These are phyloP conservation scores for Drosophila mimetica DNA, from an alignment of 2,888 invertebrate species.

Conservation along the genomic window DNA sequence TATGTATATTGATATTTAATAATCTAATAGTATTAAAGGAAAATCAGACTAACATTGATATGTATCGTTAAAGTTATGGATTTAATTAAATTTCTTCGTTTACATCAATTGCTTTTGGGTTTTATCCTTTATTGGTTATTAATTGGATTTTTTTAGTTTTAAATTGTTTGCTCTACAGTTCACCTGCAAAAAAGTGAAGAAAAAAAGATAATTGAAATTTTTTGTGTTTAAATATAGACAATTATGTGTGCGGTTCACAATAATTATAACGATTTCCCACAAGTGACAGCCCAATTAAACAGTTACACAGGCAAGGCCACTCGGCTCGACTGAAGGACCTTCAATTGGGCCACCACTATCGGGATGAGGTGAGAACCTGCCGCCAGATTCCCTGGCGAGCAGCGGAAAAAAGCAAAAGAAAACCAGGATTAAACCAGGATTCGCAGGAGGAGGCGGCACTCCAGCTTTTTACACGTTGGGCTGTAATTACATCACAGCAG, in stretches of 20 bases:
- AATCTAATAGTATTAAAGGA: slow-evolving; percentile 27
- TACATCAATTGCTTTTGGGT: slow-evolving; percentile 10
- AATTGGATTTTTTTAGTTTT: slow-evolving; percentile 6
- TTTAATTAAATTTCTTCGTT: slow-evolving; percentile 47
- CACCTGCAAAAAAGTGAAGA: slow-evolving; percentile 34
- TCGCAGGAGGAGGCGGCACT: slow-evolving; percentile 15
- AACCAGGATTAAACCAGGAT: slow-evolving; percentile 32
- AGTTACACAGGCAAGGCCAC: slow-evolving; percentile 42
- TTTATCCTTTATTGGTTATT: not conserved
- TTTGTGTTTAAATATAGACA: slow-evolving; percentile 8
- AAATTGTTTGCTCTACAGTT: slow-evolving; percentile 2
- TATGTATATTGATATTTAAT: slow-evolving; percentile 47
- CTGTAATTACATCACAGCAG: slow-evolving; percentile 69
- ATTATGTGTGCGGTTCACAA: slow-evolving; percentile 14
- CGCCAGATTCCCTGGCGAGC: slow-evolving; percentile 35
- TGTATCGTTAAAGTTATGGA: slow-evolving; percentile 64
- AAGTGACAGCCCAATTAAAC: slow-evolving; percentile 41
- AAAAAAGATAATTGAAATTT: slow-evolving; percentile 21
- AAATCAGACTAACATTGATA: slow-evolving; percentile 75
- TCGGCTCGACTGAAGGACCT: slow-evolving; percentile 25
- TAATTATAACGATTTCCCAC: slow-evolving; percentile 24
- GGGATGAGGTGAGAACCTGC: slow-evolving; percentile 15
- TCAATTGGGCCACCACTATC: slow-evolving; percentile 28
- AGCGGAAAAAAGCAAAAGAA: slow-evolving; percentile 19
- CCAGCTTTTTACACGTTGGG: slow-evolving; percentile 48